Evolutionary conservation across 2,113 vertebrate genomes (phyloP).

Genomic region (Nannobrachium achirus): DNA sequence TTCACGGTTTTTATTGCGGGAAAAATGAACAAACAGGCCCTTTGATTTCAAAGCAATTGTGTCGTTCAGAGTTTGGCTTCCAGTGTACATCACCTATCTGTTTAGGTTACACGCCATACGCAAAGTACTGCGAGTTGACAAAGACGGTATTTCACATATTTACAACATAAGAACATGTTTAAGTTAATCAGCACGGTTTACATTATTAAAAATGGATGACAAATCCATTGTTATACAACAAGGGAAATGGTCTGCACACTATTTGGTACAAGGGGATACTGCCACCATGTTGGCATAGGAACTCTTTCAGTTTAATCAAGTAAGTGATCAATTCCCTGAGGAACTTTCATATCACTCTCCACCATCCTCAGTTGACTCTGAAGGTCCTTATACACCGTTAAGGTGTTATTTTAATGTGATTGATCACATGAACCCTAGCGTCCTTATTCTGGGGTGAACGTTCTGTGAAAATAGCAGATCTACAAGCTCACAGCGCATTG

Average conservation of each 20-base stretch:
- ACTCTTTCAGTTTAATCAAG: conserved; percentile 29
- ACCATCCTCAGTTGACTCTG: neutral
- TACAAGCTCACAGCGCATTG: no score
- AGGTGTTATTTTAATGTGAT: no score
- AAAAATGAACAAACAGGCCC: conserved; percentile 43
- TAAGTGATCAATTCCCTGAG: conserved; percentile 1
- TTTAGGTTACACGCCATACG: conserved; percentile 37
- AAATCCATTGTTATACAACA: conserved; percentile 45
- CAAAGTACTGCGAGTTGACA: conserved; percentile 47
- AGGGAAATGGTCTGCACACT: conserved; percentile 44
- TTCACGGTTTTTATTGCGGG: conserved; percentile 61
- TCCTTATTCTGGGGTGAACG: no score
- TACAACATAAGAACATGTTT: conserved; percentile 49
- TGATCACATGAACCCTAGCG: no score
- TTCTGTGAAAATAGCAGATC: no score
- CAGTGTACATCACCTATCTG: neutral
- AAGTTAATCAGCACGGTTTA: conserved; percentile 46
- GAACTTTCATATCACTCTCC: neutral
- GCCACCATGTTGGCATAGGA: conserved; percentile 49
- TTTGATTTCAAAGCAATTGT: conserved; percentile 20
- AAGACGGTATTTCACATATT: conserved; percentile 62
- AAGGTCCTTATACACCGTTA: no score
- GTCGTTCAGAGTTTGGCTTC: conserved; percentile 36
- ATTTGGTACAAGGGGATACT: conserved; percentile 50
- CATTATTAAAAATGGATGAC: conserved; percentile 50